Base-by-base conservation (phyloP, 1,140 invertebrate genomes). In the Conus betulinus region DNA sequence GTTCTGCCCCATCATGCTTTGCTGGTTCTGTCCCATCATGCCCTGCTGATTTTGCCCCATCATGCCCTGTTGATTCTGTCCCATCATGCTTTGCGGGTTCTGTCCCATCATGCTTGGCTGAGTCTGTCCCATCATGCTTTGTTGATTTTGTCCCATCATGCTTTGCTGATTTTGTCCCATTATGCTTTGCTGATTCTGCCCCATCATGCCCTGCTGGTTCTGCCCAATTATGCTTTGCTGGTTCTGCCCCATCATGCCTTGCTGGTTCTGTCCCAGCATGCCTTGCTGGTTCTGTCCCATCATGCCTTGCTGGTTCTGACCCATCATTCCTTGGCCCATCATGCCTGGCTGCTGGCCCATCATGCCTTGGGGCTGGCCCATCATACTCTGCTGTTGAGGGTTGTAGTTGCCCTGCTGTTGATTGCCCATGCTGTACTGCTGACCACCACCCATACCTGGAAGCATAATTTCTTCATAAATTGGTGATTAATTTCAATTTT, bases 1-100 rank as follows among this genome's bases (percentile, higher is more conserved):
- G 63, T 84, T 87, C 84, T 90, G 90, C 63, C 88, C 84, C n/a
- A 89, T 71, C 67, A 88, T 74, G 87, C 81, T 89, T 90, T 91
- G 89, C 90, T 91, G 51, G 20, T 89, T 84, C 88, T 91, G 84
- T 90, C 92, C 82, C 89, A 92, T 90, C 90, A 91, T 91, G 53
- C 88, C 90, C 83, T 90, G 92, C 85, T 89, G 88, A 8, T 53
- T 52, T 23, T 81, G 82, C 52, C 82, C 82, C 82, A 84, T 84
- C 82, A 84, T 84, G 53, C n/a, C 20, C 25, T 60, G 55, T 55
- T 60, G 82, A 15, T 39, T 25, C 57, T 60, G 82, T 67, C 82
- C 82, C 82, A 84, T 63, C 53, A 63, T 84, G 83, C 82, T 17
- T 83, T 88, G 89, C n/a, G 7, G 82, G 13, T 63, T 60, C 82